Percentiles rank a stretch among this genome's conserved stretches.
These are phyloP conservation scores for Piezodorus guildinii DNA, from an alignment of 1,140 invertebrate species.

Conservation along the genomic window DNA sequence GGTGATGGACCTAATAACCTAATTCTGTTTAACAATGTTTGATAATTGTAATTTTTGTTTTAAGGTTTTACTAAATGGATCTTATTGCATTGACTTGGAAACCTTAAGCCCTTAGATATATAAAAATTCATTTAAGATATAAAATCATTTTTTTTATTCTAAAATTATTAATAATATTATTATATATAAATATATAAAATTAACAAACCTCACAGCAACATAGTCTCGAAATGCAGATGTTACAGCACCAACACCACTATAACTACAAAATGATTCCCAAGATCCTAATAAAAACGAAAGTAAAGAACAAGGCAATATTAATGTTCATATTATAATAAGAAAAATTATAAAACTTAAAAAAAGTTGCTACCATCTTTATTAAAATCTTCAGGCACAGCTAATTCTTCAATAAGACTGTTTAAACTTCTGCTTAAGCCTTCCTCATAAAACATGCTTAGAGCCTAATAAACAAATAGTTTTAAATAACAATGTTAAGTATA, in stretches of 20 bases:
- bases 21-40: too few species aligned
- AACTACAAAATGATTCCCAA: constrained; percentile 20
- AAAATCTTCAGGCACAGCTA: constrained; percentile 12
- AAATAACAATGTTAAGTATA: too few species aligned
- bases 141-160: too few species aligned
- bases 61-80: too few species aligned
- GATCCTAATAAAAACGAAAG: too few species aligned
- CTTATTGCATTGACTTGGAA: too few species aligned
- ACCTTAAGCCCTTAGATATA: too few species aligned
- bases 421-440: not conserved
- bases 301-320: not conserved
- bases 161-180: too few species aligned
- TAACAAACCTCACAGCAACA: not conserved
- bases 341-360: not conserved
- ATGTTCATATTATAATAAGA: too few species aligned
- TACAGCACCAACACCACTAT: constrained; percentile 18
- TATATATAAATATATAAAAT: not conserved
- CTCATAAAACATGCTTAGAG: constrained; percentile 10
- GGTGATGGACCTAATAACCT: too few species aligned
- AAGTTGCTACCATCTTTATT: not conserved
- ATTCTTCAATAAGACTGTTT: constrained; percentile 14
- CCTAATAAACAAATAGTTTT: not conserved
- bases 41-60: too few species aligned
- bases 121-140: too few species aligned
- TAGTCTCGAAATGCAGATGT: constrained; percentile 11